Base-by-base conservation (phyloP, 2,888 invertebrate species). In the Dexiosoma caninum region DNA sequence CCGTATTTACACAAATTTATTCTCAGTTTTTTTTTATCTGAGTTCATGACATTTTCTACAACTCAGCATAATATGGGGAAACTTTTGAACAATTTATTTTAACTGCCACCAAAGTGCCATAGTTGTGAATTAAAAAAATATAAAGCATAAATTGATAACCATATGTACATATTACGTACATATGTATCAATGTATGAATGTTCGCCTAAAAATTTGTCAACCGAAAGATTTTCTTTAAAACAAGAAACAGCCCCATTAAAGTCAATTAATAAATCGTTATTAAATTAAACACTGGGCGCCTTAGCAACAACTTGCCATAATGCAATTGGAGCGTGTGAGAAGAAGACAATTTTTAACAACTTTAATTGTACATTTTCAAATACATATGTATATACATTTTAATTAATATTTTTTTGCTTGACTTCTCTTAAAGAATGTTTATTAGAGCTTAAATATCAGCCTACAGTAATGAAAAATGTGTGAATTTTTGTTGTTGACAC, bases 391-490 rank as follows among this genome's bases (percentile, higher is more conserved):
- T 51, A 5, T 40, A n/a, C n/a, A n/a, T n/a, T 69, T 51, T 44
- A 66, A 59, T 75, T 66, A 35, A 14, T 32, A 14, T 12, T 49
- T 66, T 37, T 14, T 23, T 14, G 37, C 35, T 42, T 51, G n/a
- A n/a, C n/a, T n/a, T n/a, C n/a, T 8, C 2, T 40, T 23, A 27
- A 51, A 16, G 32, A 67, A 59, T 57, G 55, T 55, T 62, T 44
- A 70, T 49, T 64, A 71, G 64, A 57, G 57, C 64, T 71, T 27
- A 35, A 78, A 21, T 51, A 71, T 35, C 70, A 57, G 40, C 77
- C 77, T 71, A 78, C 77, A 77, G 66, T 21, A 59, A 57, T 66
- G 37, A 6, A 0, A 9, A 6, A 19, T 40, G 5, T 5, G 30
- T 5, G 2, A 27, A 6, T 16, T 10, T 16, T 16, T 44, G 30